A percentile compares a stretch with the other conserved stretches of the same genome.
Conservation (phyloP, 2,888 invertebrate genomes). For the Philhelius pedissequus region DNA sequence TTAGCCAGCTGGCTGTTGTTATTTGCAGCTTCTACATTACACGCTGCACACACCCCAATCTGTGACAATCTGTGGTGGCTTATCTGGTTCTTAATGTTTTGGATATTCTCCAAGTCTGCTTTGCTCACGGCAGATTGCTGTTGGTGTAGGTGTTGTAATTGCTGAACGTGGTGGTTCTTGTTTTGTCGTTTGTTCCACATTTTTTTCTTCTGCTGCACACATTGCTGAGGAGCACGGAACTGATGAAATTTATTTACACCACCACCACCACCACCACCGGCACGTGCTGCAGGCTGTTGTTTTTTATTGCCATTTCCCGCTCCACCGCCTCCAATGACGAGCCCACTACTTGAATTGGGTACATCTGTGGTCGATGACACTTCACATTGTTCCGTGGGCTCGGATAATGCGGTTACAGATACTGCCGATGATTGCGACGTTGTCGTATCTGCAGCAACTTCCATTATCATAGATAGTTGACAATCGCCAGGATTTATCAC, state of each 20-base stretch:
- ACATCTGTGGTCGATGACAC: slow-evolving; percentile 55
- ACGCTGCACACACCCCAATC: slow-evolving; percentile 48
- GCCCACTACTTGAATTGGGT: not conserved
- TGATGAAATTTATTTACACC: slow-evolving; percentile 71
- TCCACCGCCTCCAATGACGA: not conserved
- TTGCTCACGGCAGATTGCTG: slow-evolving; percentile 69
- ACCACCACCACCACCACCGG: slow-evolving; percentile 35
- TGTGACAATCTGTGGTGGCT: slow-evolving; percentile 67
- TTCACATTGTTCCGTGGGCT: slow-evolving; percentile 48
- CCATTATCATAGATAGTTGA: slow-evolving; percentile 38
- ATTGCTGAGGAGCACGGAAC: slow-evolving; percentile 77
- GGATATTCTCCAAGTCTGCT: slow-evolving; percentile 78
- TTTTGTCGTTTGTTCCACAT: slow-evolving; percentile 77
- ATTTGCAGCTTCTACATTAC: slow-evolving; percentile 53
- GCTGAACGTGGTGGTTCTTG: slow-evolving; percentile 65
- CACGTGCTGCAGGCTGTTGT: slow-evolving; percentile 35
- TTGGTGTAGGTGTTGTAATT: slow-evolving; percentile 63
- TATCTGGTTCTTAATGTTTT: slow-evolving; percentile 77
- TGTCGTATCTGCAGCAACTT: slow-evolving; percentile 32
- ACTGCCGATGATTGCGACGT: not conserved
- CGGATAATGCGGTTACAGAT: not conserved
- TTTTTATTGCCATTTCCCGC: slow-evolving; percentile 43
- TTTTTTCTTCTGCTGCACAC: slow-evolving; percentile 74
- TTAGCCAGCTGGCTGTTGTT: slow-evolving; percentile 51
- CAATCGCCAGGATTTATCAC: slow-evolving; percentile 47